These are phyloP conservation scores for Latrodectus hesperus DNA, from an alignment of 2,888 invertebrate genomes.

Conservation along the genomic window DNA sequence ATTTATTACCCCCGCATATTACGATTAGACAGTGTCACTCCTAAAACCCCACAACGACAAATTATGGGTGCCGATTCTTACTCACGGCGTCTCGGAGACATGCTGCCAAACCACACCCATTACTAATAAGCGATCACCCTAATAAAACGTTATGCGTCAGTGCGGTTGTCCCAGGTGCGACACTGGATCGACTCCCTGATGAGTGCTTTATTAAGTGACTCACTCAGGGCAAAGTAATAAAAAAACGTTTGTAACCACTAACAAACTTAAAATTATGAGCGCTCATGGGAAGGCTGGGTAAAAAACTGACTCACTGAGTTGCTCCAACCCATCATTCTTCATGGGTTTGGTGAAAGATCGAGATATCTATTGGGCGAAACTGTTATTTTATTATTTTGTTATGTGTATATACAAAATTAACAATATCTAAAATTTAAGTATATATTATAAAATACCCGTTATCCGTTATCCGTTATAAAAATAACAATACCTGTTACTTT, in stretches of 20 bases:
- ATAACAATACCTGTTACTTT: too few relatives aligned
- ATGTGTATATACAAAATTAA: too few relatives aligned
- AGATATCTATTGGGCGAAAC: too few relatives aligned
- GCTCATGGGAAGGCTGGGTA: conserved; percentile 21
- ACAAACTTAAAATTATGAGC: conserved; percentile 28
- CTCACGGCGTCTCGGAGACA: background rate
- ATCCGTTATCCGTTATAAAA: too few relatives aligned
- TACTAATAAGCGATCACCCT: conserved; percentile 36
- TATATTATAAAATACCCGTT: too few relatives aligned
- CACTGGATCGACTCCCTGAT: conserved; percentile 26
- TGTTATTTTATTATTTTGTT: too few relatives aligned
- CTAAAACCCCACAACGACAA: too few relatives aligned
- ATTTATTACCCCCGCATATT: background rate
- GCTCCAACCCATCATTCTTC: too few relatives aligned
- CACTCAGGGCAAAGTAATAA: conserved; percentile 27
- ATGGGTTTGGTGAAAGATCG: too few relatives aligned
- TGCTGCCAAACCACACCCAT: conserved; percentile 41
- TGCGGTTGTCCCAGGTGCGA: conserved; percentile 52
- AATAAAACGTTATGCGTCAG: conserved; percentile 53
- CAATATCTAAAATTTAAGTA: too few relatives aligned
- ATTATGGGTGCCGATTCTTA: background rate
- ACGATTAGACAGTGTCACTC: too few relatives aligned
- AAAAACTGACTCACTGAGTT: conserved; percentile 33
- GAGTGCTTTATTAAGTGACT: conserved; percentile 52
- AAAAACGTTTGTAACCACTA: background rate